These are phyloP conservation scores for Oreochromis niloticus DNA, from an alignment of 2,113 vertebrate species.

Conservation along the genomic window DNA sequence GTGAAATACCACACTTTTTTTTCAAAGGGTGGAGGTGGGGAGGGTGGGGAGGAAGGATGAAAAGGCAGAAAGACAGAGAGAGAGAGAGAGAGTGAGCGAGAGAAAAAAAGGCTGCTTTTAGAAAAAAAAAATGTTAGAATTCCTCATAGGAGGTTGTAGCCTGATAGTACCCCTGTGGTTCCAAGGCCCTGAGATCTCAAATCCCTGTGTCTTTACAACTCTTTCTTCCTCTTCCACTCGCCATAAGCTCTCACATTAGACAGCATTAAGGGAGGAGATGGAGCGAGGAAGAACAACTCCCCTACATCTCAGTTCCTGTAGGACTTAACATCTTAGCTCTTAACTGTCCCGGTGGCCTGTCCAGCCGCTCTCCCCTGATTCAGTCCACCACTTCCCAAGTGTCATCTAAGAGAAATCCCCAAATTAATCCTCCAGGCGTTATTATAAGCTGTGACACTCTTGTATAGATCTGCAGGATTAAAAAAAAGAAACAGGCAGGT, in stretches of 20 bases:
- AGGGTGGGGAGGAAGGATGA: not conserved
- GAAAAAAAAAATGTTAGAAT: not conserved
- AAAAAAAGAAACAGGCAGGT: slow-evolving; percentile 9
- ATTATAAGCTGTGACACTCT: slow-evolving; percentile 45
- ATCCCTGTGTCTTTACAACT: slow-evolving; percentile 37
- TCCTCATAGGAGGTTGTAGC: slow-evolving; percentile 21
- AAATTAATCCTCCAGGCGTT: slow-evolving; percentile 32
- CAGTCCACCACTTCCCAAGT: slow-evolving; percentile 11
- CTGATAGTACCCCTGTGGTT: slow-evolving; percentile 24
- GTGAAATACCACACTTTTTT: slow-evolving; percentile 49
- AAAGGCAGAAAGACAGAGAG: not conserved
- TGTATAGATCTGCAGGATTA: slow-evolving; percentile 51
- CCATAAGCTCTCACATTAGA: slow-evolving; percentile 54
- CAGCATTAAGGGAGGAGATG: slow-evolving; percentile 27
- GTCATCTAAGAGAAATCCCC: slow-evolving; percentile 23
- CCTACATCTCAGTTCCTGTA: not conserved
- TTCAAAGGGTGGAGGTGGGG: not conserved
- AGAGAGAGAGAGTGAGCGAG: not conserved
- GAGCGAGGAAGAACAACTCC: slow-evolving; percentile 6
- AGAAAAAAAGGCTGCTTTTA: not conserved
- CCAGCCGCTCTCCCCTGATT: not conserved
- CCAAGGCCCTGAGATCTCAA: slow-evolving; percentile 18
- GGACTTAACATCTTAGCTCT: slow-evolving; percentile 42
- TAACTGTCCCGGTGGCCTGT: slow-evolving; percentile 17
- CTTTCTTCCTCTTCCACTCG: not conserved